These are phyloP conservation scores for Synanthedon myopaeformis DNA, from an alignment of 2,888 invertebrate species.

Conservation along the genomic window DNA sequence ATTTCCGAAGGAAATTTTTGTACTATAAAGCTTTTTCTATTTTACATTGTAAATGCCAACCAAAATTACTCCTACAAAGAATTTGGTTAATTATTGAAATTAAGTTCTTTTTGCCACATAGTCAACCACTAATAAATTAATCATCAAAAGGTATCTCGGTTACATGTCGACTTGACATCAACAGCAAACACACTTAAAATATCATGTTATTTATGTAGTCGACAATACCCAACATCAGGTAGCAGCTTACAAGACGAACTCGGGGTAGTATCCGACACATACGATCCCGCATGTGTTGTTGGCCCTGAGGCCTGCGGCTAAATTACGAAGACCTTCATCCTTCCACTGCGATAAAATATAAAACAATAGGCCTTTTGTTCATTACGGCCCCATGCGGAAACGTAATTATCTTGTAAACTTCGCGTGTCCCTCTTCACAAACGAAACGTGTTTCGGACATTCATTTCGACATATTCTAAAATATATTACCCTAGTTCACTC, in stretches of 20 bases:
- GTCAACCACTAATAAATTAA: too few relatives aligned
- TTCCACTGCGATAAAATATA: constrained; percentile 38
- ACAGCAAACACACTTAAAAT: too few relatives aligned
- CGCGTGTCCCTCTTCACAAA: not conserved
- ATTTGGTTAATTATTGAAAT: too few relatives aligned
- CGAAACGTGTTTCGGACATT: not conserved
- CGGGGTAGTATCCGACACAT: constrained; percentile 9
- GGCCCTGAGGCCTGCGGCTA: constrained; percentile 22
- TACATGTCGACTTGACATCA: too few relatives aligned
- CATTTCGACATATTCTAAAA: not conserved
- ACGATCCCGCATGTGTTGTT: constrained; percentile 12
- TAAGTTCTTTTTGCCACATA: too few relatives aligned
- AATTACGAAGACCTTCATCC: constrained; percentile 35
- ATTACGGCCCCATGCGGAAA: constrained; percentile 30
- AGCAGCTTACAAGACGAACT: constrained; percentile 1
- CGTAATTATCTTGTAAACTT: constrained; percentile 21
- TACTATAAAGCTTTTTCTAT: too few relatives aligned
- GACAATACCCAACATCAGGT: not conserved
- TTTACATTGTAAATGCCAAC: too few relatives aligned
- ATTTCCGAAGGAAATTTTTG: too few relatives aligned
- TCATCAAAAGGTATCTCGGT: too few relatives aligned
- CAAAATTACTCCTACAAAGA: too few relatives aligned
- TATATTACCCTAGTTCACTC: not conserved
- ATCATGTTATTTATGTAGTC: too few relatives aligned
- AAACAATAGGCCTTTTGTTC: constrained; percentile 38